These are phyloP conservation scores for Gnathonemus echidnorhynchus DNA, from an alignment of 2,113 vertebrate species.

Conservation along the genomic window DNA sequence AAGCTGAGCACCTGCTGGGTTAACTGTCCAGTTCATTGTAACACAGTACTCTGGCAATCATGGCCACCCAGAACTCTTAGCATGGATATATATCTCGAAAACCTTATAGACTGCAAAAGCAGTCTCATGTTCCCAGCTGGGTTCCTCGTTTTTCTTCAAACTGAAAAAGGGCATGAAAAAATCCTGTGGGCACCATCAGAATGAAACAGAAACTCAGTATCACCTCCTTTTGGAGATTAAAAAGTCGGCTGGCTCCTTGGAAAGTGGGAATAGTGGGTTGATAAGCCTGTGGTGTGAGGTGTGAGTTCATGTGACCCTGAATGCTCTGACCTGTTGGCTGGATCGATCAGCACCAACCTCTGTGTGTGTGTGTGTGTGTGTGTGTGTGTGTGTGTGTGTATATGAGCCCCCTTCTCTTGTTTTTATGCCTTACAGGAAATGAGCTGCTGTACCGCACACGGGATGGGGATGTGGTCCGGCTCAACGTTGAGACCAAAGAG, in stretches of 20 bases:
- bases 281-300: background rate
- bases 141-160: background rate
- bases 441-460: conserved; percentile 84
- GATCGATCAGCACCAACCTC: background rate
- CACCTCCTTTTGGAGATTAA: background rate
- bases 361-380: background rate
- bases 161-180: background rate
- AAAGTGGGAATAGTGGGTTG: background rate
- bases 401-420: background rate
- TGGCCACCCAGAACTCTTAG: background rate
- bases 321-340: background rate
- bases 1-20: background rate
- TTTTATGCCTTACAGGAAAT: conserved; percentile 59
- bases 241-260: background rate
- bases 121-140: background rate
- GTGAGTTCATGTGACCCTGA: background rate
- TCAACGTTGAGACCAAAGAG: conserved; percentile 73
- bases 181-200: background rate
- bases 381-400: no score
- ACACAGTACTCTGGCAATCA: background rate
- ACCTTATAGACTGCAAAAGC: background rate
- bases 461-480: conserved; percentile 76
- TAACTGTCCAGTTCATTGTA: background rate
- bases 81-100: background rate
- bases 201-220: background rate